Conservation (phyloP, 1,140 invertebrate species). For the Anastatus disparis region DNA sequence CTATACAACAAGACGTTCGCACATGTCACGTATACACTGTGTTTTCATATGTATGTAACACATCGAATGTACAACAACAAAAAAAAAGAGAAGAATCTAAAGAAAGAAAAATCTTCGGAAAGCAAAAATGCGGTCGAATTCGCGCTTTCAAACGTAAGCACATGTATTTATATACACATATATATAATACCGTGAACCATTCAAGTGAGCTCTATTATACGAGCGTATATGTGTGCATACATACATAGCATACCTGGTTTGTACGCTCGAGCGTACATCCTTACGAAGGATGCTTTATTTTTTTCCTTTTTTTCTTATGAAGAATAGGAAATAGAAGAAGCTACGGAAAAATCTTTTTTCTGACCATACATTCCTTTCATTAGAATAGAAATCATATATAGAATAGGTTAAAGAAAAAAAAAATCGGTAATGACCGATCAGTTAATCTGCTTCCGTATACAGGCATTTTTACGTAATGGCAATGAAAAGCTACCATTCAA, state of each 20-base stretch:
- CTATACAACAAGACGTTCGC: not conserved
- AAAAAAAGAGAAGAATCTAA: not conserved
- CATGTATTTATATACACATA: too few relatives aligned
- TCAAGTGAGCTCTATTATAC: too few relatives aligned
- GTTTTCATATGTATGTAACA: too few relatives aligned
- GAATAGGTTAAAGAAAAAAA: not conserved
- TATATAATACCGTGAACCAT: too few relatives aligned
- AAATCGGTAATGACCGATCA: slow-evolving; percentile 29
- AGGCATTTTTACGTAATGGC: slow-evolving; percentile 34
- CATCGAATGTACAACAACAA: not conserved
- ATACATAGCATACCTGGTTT: too few relatives aligned
- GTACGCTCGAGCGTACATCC: slow-evolving; percentile 34
- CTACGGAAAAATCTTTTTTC: not conserved
- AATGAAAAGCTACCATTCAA: not conserved
- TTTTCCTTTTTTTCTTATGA: not conserved
- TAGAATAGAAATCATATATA: not conserved
- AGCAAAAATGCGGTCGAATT: slow-evolving; percentile 20
- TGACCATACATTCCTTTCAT: not conserved
- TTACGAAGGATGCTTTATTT: not conserved
- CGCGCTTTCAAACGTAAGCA: slow-evolving; percentile 9
- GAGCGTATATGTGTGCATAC: slow-evolving; percentile 6
- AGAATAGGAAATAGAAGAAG: slow-evolving; percentile 25
- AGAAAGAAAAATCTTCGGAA: slow-evolving; percentile 11
- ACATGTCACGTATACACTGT: not conserved
- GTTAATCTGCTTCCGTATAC: slow-evolving; percentile 27